Base-by-base conservation (phyloP, 2,797 vertebrate genomes). In the Danio jaintianensis region DNA sequence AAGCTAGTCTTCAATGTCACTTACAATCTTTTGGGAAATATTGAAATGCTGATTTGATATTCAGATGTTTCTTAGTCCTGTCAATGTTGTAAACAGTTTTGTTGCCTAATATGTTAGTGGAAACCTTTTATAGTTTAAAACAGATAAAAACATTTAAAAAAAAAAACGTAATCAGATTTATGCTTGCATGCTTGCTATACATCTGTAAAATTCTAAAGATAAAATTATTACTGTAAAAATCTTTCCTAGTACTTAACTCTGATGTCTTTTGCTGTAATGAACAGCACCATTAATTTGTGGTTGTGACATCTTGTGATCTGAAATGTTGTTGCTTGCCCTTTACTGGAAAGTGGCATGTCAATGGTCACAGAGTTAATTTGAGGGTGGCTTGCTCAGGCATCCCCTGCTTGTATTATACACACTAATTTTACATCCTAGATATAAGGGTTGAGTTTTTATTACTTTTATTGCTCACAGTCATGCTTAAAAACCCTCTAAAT, bases 361-460 rank as follows among this genome's bases (percentile, higher is more conserved):
- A n/a, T 73, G 48, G 38, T 58, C 52, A 74, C 61, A 22, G 10
- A 42, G 62, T 75, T 68, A 29, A 75, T 59, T 70, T 63, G 63
- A n/a, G 47, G 18, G 0, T 52, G 11, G 7, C 22, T 64, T 43
- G 22, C 16, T 12, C 22, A 56, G n/a, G 56, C n/a, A 16, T 15
- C 11, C 11, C 12, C 18, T 11, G 50, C 45, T 42, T 29, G 29
- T 20, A 18, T 42, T 55, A 7, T 18, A 20, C 4, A 7, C 53
- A 20, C 12, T 61, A 10, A 12, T 45, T 13, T 5, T 52, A 1
- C 6, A 16, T 72, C 52, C 29, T 22, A 15, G 5, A 15, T 1
- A 12, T 53, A 29, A 29, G 29, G 29, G 29, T 20, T 1, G 20
- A 1, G 53, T 18, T 18, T n/a, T 9, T 29, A 10, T 1, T 8